A percentile compares a stretch with the other conserved stretches of the same genome.
Evolutionary conservation across 1,140 invertebrate species (phyloP).

Genomic region (Hycleus phaleratus): DNA sequence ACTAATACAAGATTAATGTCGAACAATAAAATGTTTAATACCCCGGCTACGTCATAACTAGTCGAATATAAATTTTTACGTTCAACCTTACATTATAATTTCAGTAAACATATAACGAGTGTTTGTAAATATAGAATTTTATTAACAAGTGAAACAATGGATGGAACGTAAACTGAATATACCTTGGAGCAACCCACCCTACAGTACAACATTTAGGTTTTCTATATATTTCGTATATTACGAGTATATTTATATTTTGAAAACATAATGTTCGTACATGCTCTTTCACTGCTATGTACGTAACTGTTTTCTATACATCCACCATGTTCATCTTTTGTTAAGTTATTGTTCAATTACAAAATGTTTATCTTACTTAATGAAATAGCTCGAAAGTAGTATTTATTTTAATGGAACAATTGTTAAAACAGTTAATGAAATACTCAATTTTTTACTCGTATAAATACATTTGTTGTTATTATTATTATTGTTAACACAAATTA

Average conservation of each 20-base stretch:
- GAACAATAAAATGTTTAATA: slow-evolving; percentile 7
- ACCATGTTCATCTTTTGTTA: slow-evolving; percentile 9
- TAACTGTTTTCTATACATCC: slow-evolving; percentile 4
- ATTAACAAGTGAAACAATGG: slow-evolving; percentile 11
- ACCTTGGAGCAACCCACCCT: slow-evolving; percentile 1
- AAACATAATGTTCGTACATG: slow-evolving; percentile 1
- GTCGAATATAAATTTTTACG: slow-evolving; percentile 10
- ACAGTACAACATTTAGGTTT: neutral
- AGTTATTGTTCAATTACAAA: slow-evolving; percentile 13
- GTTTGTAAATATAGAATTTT: slow-evolving; percentile 11
- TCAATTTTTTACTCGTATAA: too few relatives aligned
- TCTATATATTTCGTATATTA: neutral
- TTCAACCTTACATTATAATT: slow-evolving; percentile 7
- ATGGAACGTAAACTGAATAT: neutral
- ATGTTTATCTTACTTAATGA: slow-evolving; percentile 11
- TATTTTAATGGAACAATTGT: too few relatives aligned
- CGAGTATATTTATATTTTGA: slow-evolving; percentile 1
- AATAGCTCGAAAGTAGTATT: neutral
- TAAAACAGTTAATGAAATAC: too few relatives aligned
- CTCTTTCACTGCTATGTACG: slow-evolving; percentile 7
- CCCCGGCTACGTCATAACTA: slow-evolving; percentile 9
- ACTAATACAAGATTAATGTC: slow-evolving; percentile 9
- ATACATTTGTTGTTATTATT: too few relatives aligned
- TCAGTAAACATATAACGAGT: slow-evolving; percentile 8
- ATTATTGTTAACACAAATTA: too few relatives aligned